Evolutionary conservation across 2,797 vertebrate genomes (phyloP).

Genomic region (Eupleurogrammus muticus): DNA sequence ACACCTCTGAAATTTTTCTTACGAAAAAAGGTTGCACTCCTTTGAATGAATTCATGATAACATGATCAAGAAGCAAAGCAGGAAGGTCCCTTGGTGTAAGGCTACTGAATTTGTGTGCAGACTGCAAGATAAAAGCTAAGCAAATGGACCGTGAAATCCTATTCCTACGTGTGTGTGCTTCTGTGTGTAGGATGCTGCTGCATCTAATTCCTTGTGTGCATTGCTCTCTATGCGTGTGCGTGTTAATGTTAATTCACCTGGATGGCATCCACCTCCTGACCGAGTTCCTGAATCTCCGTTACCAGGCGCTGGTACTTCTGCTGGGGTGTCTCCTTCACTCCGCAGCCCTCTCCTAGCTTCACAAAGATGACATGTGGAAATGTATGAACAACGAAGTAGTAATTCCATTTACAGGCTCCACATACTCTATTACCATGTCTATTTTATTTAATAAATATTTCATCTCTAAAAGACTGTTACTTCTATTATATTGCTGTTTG

Average conservation of each 20-base stretch:
- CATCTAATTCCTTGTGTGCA: not conserved
- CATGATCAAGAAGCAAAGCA: not conserved
- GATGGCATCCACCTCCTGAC: slow-evolving; percentile 91
- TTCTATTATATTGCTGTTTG: too few species aligned
- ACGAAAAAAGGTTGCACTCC: not conserved
- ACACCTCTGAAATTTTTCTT: slow-evolving; percentile 11
- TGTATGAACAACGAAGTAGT: not conserved
- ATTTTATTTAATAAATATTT: too few species aligned
- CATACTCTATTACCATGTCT: too few species aligned
- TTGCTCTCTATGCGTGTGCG: not conserved
- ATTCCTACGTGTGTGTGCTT: not conserved
- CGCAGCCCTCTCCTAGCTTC: slow-evolving; percentile 92
- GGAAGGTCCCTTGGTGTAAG: not conserved
- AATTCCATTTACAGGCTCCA: too few species aligned
- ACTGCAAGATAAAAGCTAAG: slow-evolving; percentile 5
- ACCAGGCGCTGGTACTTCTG: slow-evolving; percentile 95
- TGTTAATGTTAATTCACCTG: slow-evolving; percentile 81
- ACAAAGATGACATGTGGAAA: slow-evolving; percentile 15
- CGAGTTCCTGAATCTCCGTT: slow-evolving; percentile 94
- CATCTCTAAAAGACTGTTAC: too few species aligned
- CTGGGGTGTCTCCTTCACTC: slow-evolving; percentile 94
- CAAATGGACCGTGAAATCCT: not conserved
- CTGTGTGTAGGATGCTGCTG: not conserved
- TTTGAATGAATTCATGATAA: slow-evolving; percentile 8
- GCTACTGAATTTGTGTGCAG: slow-evolving; percentile 11